Evolutionary conservation across 2,888 invertebrate genomes (phyloP).

Genomic region (Synergus itoensis): DNA sequence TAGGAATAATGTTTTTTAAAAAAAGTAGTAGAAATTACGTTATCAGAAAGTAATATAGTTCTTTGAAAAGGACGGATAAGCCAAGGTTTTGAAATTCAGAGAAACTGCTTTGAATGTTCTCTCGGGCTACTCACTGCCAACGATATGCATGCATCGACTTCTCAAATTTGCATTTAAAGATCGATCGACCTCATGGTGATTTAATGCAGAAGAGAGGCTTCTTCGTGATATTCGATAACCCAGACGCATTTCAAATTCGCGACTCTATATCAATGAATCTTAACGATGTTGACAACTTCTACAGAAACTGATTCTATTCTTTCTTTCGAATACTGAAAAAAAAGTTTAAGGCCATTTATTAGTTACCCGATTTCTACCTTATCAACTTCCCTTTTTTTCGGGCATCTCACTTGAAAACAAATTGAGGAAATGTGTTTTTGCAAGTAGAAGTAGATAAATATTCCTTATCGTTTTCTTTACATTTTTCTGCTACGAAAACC

Average conservation of each 20-base stretch:
- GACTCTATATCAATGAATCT: not conserved
- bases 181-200: conserved; percentile 35
- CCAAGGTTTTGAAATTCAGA: conserved; percentile 27
- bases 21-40: not conserved
- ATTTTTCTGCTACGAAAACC: no score
- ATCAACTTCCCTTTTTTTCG: no score
- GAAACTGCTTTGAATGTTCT: conserved; percentile 32
- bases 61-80: not conserved
- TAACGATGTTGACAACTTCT: not conserved
- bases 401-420: no score
- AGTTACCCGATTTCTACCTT: no score
- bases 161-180: conserved; percentile 23
- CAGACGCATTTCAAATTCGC: conserved; percentile 12
- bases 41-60: not conserved
- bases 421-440: no score
- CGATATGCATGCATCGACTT: conserved; percentile 19
- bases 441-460: no score
- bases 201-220: conserved; percentile 28
- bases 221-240: conserved; percentile 21
- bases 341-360: no score
- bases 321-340: not conserved
- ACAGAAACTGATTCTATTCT: not conserved
- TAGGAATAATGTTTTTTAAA: not conserved
- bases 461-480: no score
- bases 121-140: not conserved